Evolutionary conservation across 2,888 invertebrate species (phyloP), one percentile per base, ranked within the genome.

Genomic region (Cataglyphis livida): DNA sequence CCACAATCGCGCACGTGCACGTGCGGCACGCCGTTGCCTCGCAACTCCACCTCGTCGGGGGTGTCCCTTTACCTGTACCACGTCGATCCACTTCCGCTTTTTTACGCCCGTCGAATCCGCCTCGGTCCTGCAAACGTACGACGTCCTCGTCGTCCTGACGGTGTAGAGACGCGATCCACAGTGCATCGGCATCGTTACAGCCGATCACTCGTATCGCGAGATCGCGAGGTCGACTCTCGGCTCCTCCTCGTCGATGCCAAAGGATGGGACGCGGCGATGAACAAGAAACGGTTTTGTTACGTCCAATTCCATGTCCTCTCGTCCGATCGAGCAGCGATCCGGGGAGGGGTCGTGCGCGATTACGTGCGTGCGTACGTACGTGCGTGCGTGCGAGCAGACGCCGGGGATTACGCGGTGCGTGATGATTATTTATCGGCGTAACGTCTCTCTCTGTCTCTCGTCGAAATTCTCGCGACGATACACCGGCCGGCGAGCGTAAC

Each of bases 51-150:
- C 32, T 32, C 44, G 41, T 64, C 38, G 28, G 51, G 12, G 15
- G n/a, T 18, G 7, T 35, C 54, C 68, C 62, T 86, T 62, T 88
- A 88, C 88, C 83, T 88, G 87, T 74, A 86, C 82, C 78, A 81
- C 84, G 79, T 81, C 83, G 66, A 74, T 74, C 78, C 78, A 70
- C 81, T 79, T 81, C 71, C 62, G 70, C 84, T 84, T 79, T 62
- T 73, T 74, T 81, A 68, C 48, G 81, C 32, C 59, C 62, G 57
- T 41, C 9, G 51, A 32, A 48, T 83, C 61, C 79, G 65, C 38
- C 65, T 28, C 61, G 35, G 57, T 70, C 28, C 64, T 32, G 70
- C 51, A 65, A 48, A 61, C 44, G 62, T 81, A 64, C 75, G 59
- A 61, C 41, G 65, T 81, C 68, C 74, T 78, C 75, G 64, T 81